These are phyloP conservation scores for Apostichopus californicus DNA, from an alignment of 35 echinoderm and acorn worm species.

Conservation along the genomic window DNA sequence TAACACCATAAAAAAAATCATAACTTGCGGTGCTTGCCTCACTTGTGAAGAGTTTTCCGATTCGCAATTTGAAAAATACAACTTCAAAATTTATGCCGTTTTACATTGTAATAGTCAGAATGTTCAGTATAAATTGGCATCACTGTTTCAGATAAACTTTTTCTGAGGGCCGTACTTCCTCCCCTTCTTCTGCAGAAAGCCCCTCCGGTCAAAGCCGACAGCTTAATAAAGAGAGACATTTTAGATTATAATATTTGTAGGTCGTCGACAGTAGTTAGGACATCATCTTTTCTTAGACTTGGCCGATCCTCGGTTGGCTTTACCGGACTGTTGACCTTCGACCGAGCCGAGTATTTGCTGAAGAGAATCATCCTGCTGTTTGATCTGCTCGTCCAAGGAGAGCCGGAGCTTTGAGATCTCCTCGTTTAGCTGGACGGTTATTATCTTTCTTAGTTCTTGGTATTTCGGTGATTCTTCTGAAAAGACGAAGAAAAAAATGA, in stretches of 20 bases:
- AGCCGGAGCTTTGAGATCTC: conserved; percentile 78
- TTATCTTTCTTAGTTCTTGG: conserved; percentile 84
- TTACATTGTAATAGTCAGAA: too few relatives aligned
- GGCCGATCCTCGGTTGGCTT: conserved; percentile 47
- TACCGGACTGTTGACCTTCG: conserved; percentile 44
- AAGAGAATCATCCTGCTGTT: conserved; percentile 79
- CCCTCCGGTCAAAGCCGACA: background rate
- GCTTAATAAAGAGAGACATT: background rate
- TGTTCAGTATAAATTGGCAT: too few relatives aligned
- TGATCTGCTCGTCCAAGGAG: conserved; percentile 80
- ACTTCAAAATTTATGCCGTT: too few relatives aligned
- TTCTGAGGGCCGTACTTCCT: background rate
- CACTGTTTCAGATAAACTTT: too few relatives aligned
- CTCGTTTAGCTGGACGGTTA: conserved; percentile 80
- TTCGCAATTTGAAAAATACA: too few relatives aligned
- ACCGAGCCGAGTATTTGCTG: conserved; percentile 75
- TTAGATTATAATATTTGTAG: background rate
- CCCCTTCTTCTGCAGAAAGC: background rate
- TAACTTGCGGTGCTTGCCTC: too few relatives aligned
- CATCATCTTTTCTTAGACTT: conserved; percentile 72
- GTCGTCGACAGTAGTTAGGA: background rate
- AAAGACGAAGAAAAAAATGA: background rate
- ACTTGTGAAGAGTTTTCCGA: too few relatives aligned
- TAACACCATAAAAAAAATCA: too few relatives aligned
- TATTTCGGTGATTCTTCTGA: conserved; percentile 73